Conservation (phyloP, 2,888 invertebrate species). For the Cataglyphis livida region DNA sequence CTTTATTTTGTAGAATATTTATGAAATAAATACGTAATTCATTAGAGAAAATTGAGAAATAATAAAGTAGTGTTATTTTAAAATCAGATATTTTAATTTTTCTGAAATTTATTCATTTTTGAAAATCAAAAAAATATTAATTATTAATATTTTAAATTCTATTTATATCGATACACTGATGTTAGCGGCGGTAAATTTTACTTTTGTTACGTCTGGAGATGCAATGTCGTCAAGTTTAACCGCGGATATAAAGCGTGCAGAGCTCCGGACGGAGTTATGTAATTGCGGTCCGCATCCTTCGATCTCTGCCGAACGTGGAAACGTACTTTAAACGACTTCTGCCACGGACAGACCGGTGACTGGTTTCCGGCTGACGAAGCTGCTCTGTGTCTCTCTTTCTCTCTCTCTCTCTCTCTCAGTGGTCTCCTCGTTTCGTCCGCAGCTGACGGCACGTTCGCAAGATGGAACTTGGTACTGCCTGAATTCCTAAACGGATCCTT, state of each 20-base stretch:
- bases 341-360: conserved; percentile 68
- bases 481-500: conserved; percentile 29
- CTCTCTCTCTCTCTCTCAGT: neutral
- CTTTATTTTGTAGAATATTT: no score
- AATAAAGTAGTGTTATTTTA: no score
- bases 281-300: conserved; percentile 40
- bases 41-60: no score
- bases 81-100: no score
- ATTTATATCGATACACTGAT: no score
- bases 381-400: conserved; percentile 24
- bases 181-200: conserved; percentile 33
- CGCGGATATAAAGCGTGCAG: conserved; percentile 24
- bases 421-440: conserved; percentile 43
- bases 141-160: no score
- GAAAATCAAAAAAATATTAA: no score
- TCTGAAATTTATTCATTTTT: no score
- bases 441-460: conserved; percentile 52
- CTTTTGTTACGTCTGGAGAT: neutral
- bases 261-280: conserved; percentile 14
- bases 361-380: conserved; percentile 71
- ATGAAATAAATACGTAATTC: no score
- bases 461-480: conserved; percentile 63
- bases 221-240: neutral
- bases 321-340: conserved; percentile 70
- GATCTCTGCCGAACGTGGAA: conserved; percentile 51